phyloP scores from a whole-genome alignment of 2,888 invertebrate species.

The Napeogenes sylphis region DNA sequence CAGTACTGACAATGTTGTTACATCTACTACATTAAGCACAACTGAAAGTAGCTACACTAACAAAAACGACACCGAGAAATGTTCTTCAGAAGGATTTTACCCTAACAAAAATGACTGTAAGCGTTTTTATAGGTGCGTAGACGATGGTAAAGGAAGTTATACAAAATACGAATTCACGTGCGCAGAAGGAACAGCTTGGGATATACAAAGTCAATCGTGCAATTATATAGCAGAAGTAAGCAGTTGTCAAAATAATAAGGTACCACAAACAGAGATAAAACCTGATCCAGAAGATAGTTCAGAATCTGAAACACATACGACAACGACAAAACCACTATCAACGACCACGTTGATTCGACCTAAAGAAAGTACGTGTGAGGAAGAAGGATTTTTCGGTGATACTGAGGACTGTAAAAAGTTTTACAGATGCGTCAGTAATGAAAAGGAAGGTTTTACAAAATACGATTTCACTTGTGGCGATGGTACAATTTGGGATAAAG shows the following conservation, averaged over 20 bases:
- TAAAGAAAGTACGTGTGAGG: conserved; percentile 53
- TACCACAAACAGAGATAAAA: conserved; percentile 13
- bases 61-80: conserved; percentile 18
- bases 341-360: conserved; percentile 29
- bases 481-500: conserved; percentile 87
- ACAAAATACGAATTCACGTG: conserved; percentile 80
- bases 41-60: not conserved
- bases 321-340: conserved; percentile 18
- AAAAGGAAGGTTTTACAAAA: conserved; percentile 77
- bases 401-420: conserved; percentile 84
- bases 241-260: conserved; percentile 20
- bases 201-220: conserved; percentile 78
- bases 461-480: conserved; percentile 85
- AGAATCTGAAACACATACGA: conserved; percentile 16
- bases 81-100: conserved; percentile 50
- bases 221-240: conserved; percentile 49
- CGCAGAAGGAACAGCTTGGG: conserved; percentile 83
- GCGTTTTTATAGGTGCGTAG: conserved; percentile 85
- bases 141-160: conserved; percentile 63
- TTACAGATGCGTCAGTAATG: conserved; percentile 84
- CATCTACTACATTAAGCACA: conserved; percentile 14
- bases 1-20: conserved; percentile 3
- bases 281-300: conserved; percentile 13
- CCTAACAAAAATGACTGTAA: conserved; percentile 82
- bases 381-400: conserved; percentile 84